Base-by-base conservation (phyloP, 2,797 vertebrate species). In the Rhyacichthys aspro region DNA sequence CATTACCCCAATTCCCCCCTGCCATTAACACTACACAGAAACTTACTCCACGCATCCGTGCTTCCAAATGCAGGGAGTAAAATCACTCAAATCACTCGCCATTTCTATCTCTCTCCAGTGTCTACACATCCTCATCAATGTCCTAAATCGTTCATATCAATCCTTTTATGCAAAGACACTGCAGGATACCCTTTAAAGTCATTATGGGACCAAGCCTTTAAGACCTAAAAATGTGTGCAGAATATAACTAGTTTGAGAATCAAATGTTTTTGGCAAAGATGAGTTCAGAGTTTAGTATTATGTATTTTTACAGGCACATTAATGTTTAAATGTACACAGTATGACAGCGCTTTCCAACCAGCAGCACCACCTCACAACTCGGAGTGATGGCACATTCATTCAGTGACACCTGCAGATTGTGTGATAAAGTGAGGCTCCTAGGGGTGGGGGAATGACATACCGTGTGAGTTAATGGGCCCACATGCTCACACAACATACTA, bases 1-100 rank as follows among this genome's bases (percentile, higher is more conserved):
- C 84, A 79, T 86, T 89, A 83, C 72, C 80, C 66, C 74, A 69
- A 74, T 86, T 84, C 78, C 76, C 79, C 39, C 47, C 61, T 62
- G 72, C 75, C 78, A 77, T 85, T 78, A 82, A 71, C 58, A 60
- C 65, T 76, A 43, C 43, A 46, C 23, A n/a, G 34, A 71, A 73
- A 73, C 59, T 76, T 72, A 73, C 59, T 76, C 36, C 65, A 66
- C 37, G 43, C 73, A 66, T 46, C 23, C 57, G 49, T 41, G 44
- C 49, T 36, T 64, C 66, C 48, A 41, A 41, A 63, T 36, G 11
- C 55, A 36, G 15, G 17, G 59, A 46, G 42, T 66, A 14, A 38
- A 65, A 63, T 53, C 23, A 2, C 41, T n/a, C 0, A 60, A 70
- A 74, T 71, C 43, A 46, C 38, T 61, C 18, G 3, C 37, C 9